A percentile compares a stretch with the other conserved stretches of the same genome.
Evolutionary conservation across 2,797 vertebrate genomes (phyloP).

Genomic region (Helarctos malayanus): DNA sequence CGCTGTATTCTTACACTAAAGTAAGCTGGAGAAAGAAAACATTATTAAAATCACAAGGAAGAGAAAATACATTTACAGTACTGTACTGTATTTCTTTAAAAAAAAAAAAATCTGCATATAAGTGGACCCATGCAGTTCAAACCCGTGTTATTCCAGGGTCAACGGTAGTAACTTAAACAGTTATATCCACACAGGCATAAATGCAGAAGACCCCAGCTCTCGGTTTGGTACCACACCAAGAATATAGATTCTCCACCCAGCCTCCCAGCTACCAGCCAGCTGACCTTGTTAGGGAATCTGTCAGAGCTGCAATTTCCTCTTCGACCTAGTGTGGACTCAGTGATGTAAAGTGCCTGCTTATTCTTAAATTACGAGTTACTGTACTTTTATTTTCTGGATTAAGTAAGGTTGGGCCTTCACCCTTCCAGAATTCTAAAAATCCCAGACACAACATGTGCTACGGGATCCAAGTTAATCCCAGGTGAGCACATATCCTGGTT

Average conservation of each 20-base stretch:
- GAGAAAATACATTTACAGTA: background rate
- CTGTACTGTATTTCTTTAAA: background rate
- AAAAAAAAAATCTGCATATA: background rate
- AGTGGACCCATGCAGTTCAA: background rate
- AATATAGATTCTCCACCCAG: background rate
- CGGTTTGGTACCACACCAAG: background rate
- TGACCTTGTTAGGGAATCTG: constrained; percentile 60
- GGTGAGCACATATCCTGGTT: constrained; percentile 61
- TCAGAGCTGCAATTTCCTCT: background rate
- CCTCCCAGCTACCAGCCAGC: background rate
- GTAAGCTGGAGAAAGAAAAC: background rate
- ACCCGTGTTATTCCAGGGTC: background rate
- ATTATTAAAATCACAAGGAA: background rate
- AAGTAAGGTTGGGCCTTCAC: constrained; percentile 51
- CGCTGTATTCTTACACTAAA: background rate
- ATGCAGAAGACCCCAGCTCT: background rate
- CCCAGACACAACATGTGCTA: constrained; percentile 67
- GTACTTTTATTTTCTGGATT: constrained; percentile 71
- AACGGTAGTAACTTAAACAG: background rate
- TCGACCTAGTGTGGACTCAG: background rate
- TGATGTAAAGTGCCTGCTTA: constrained; percentile 33
- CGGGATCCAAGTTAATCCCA: constrained; percentile 73
- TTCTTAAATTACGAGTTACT: constrained; percentile 69
- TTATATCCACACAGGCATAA: background rate
- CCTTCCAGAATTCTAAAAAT: constrained; percentile 65